These are phyloP conservation scores for Australoheros scitulus DNA, from an alignment of 2,113 vertebrate species.

Conservation along the genomic window DNA sequence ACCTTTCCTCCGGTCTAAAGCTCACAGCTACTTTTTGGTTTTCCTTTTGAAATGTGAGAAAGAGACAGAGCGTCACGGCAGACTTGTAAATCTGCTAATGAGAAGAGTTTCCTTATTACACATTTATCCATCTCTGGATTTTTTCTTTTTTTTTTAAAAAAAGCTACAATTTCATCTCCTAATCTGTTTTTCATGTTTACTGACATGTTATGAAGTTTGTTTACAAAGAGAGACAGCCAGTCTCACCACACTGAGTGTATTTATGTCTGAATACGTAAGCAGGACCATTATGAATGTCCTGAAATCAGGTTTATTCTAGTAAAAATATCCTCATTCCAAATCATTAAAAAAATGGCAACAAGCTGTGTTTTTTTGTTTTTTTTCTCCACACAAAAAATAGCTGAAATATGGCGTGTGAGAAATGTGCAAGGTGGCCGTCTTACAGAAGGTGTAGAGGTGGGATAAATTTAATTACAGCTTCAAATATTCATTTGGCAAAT, in stretches of 20 bases:
- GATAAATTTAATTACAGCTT: conserved; percentile 86
- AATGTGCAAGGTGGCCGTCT: conserved; percentile 77
- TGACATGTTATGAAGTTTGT: conserved; percentile 52
- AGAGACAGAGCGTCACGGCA: background rate
- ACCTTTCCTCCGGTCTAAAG: background rate
- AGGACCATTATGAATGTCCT: conserved; percentile 66
- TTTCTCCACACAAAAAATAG: conserved; percentile 42
- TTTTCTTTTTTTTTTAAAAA: conserved; percentile 3
- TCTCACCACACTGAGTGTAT: conserved; percentile 38
- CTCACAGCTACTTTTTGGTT: background rate
- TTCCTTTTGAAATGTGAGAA: background rate
- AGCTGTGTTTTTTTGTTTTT: conserved; percentile 41
- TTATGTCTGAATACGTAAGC: conserved; percentile 51
- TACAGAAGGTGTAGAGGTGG: conserved; percentile 83
- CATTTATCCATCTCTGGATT: conserved; percentile 45
- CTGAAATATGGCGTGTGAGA: conserved; percentile 72
- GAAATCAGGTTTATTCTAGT: conserved; percentile 66
- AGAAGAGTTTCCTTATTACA: background rate
- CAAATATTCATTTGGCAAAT: conserved; percentile 86
- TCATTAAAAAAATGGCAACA: conserved; percentile 72
- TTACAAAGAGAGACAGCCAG: conserved; percentile 40
- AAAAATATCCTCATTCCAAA: conserved; percentile 69
- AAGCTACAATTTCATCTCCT: background rate
- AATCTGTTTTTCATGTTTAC: conserved; percentile 3
- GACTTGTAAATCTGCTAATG: conserved; percentile 14